Conservation (phyloP, 2,888 invertebrate species). For the Cenopis cana region DNA sequence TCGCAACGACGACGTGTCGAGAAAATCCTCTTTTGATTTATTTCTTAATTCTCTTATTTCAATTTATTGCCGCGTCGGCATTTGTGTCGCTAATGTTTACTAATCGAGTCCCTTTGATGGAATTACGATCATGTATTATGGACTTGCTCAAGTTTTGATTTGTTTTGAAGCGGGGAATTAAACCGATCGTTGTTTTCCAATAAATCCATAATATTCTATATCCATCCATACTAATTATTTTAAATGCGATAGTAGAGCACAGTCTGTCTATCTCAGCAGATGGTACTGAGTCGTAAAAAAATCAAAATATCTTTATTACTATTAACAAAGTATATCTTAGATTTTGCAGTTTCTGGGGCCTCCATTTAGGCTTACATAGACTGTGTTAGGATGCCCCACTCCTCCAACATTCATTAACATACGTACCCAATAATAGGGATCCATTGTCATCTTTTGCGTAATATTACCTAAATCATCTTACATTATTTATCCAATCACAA, state of each 20-base stretch:
- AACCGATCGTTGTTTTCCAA: background rate
- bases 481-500: background rate
- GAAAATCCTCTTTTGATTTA: conserved; percentile 84
- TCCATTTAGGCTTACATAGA: too few relatives aligned
- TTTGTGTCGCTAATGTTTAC: conserved; percentile 77
- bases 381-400: too few relatives aligned
- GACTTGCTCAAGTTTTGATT: conserved; percentile 39
- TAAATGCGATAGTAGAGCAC: too few relatives aligned
- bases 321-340: too few relatives aligned
- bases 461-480: background rate
- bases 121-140: conserved; percentile 47
- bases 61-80: conserved; percentile 76
- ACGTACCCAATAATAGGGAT: too few relatives aligned
- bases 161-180: conserved; percentile 35
- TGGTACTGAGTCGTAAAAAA: too few relatives aligned
- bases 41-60: conserved; percentile 85
- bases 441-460: too few relatives aligned
- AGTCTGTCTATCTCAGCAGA: too few relatives aligned
- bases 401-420: too few relatives aligned
- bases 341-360: too few relatives aligned
- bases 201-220: background rate
- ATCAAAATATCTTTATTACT: too few relatives aligned
- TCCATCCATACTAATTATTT: too few relatives aligned
- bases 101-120: conserved; percentile 54
- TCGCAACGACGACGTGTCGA: conserved; percentile 74